These are phyloP conservation scores for Motacilla alba DNA, from an alignment of 2,113 vertebrate species.

Conservation along the genomic window DNA sequence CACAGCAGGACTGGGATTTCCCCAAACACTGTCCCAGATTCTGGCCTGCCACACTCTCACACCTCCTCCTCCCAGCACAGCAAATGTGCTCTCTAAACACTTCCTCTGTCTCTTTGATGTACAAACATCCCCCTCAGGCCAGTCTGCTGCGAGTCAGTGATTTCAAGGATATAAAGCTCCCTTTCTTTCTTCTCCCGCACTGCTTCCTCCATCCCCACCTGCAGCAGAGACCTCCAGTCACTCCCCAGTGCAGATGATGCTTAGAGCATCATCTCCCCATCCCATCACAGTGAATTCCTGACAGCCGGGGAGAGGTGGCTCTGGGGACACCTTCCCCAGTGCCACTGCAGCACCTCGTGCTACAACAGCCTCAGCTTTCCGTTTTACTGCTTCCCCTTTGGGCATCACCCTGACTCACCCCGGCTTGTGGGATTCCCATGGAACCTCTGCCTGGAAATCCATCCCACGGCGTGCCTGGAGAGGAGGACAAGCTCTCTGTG, in stretches of 20 bases:
- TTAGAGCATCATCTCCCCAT: not conserved
- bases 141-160: not conserved
- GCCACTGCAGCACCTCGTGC: not conserved
- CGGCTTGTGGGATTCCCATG: not conserved
- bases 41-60: not conserved
- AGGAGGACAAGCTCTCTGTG: not conserved
- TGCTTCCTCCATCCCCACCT: not conserved
- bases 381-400: too few species aligned
- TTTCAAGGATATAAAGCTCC: not conserved
- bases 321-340: not conserved
- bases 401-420: too few species aligned
- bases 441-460: not conserved
- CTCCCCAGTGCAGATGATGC: too few species aligned
- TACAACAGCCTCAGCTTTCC: accelerated
- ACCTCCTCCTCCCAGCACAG: not conserved
- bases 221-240: not conserved
- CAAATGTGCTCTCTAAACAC: constrained; percentile 6
- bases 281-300: not conserved
- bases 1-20: not conserved
- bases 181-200: not conserved
- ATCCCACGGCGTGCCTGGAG: not conserved
- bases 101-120: constrained; percentile 1
- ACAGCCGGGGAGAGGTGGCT: not conserved
- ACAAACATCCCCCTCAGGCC: not conserved
- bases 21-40: not conserved